Evolutionary conservation across 2,113 vertebrate species (phyloP).

Genomic region (Chloropsis hardwickii): DNA sequence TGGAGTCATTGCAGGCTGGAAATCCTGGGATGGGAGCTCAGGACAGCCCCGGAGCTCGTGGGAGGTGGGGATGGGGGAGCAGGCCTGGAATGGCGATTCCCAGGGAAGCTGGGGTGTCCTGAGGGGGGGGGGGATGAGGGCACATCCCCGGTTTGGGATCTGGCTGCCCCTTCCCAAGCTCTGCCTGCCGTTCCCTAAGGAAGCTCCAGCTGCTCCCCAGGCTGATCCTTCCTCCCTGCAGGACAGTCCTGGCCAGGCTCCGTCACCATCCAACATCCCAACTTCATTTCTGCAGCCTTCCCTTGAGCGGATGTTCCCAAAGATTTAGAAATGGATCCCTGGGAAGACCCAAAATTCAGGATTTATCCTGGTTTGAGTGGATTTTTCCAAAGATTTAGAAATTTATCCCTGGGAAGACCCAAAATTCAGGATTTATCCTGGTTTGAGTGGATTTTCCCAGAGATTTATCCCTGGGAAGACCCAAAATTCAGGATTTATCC

Average conservation of each 20-base stretch:
- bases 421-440: not conserved
- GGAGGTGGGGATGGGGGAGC: not conserved
- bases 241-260: not conserved
- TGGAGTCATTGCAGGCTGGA: not conserved
- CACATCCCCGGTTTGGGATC: not conserved
- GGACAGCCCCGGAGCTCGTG: fast-evolving
- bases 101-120: fast-evolving
- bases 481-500: not conserved
- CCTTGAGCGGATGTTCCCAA: not conserved
- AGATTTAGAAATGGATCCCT: not conserved
- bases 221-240: not conserved
- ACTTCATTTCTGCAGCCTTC: not conserved
- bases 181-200: not conserved
- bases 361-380: not conserved
- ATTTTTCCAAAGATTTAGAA: not conserved
- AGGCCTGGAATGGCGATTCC: not conserved
- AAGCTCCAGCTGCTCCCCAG: not conserved
- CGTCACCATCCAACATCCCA: not conserved
- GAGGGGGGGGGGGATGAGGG: not conserved
- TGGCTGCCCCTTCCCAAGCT: fast-evolving
- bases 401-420: not conserved
- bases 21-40: not conserved
- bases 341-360: not conserved
- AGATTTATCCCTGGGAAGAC: not conserved
- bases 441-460: not conserved